Evolutionary conservation across 2,888 invertebrate species (phyloP).

Genomic region (Poecilus cupreus): DNA sequence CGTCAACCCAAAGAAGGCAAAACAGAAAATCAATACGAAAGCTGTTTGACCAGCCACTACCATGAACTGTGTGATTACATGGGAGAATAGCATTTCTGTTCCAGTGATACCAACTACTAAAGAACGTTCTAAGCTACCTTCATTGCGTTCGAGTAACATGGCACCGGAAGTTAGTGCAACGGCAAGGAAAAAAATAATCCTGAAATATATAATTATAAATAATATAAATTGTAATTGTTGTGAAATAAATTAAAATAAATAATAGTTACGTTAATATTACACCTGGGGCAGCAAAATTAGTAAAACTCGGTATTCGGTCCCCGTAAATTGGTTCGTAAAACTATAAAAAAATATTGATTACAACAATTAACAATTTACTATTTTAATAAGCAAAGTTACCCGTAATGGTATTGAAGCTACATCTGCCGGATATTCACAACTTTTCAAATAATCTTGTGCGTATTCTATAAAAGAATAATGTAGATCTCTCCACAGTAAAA

Average conservation of each 20-base stretch:
- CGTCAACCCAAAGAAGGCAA: conserved; percentile 85
- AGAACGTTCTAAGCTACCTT: conserved; percentile 92
- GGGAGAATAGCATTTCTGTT: conserved; percentile 90
- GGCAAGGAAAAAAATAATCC: conserved; percentile 94
- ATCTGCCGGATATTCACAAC: conserved; percentile 13
- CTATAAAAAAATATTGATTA: too few species aligned
- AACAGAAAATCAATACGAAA: conserved; percentile 86
- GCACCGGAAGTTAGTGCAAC: conserved; percentile 94
- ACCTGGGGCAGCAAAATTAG: conserved; percentile 96
- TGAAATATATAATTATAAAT: conserved; percentile 69
- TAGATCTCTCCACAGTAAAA: conserved; percentile 41
- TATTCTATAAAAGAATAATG: conserved; percentile 49
- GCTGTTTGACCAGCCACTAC: conserved; percentile 90
- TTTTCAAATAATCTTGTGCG: conserved; percentile 42
- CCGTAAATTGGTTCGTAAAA: conserved; percentile 86
- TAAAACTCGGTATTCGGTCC: conserved; percentile 85
- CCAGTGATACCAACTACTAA: conserved; percentile 88
- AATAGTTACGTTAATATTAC: conserved; percentile 87
- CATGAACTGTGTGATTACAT: conserved; percentile 90
- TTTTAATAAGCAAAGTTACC: too few species aligned
- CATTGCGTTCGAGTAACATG: conserved; percentile 91
- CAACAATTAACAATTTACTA: too few species aligned
- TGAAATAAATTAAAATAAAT: too few species aligned
- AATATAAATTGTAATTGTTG: background rate
- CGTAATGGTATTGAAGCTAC: conserved; percentile 31